Evolutionary conservation across 1,140 invertebrate genomes (phyloP), one percentile per base, ranked within the genome.

Genomic region (Archegozetes longisetosus): DNA sequence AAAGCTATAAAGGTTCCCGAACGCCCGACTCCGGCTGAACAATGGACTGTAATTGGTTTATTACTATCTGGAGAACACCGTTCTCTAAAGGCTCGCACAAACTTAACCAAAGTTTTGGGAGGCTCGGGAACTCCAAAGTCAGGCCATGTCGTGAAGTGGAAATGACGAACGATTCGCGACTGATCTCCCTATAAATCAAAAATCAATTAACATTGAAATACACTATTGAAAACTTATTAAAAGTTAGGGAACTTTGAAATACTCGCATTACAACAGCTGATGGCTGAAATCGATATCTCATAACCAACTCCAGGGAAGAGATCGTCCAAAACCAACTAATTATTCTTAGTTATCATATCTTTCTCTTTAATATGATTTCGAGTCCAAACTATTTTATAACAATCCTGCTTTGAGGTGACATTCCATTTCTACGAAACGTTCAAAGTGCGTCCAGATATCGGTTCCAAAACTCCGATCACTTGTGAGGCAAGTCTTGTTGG

Each of bases 111-210:
- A 2, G 87, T 86, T 68, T 89, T 88, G 14, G 88, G 87, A 48
- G 91, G 90, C 73, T 88, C 89, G 17, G 87, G 88, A 32, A 94
- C 90, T 40, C 91, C 92, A 74, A 96, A 96, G 76, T 96, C 92
- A 1, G 92, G 91, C 92, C 91, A 95, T 17, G 91, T 94, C 55
- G 86, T 93, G 70, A 95, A 96, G 70, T 96, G 92, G 75, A 94
- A 90, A 71, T 96, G 92, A 61, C 84, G 78, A 53, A 95, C 81
- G 1, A 88, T 82, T 64, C 89, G 77, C 71, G 87, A 86, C 62
- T 82, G 80, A 64, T 89, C 86, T 64, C 87, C 85, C 84, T 88
- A 65, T 3, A 68, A 70, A 65, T 62, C 51, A 58, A 58, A 61
- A 48, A 26, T 58, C 64, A 27, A 40, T 61, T 53, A 53, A 22